Conservation (phyloP, 2,113 vertebrate genomes). For the Cheirogaleus medius region DNA sequence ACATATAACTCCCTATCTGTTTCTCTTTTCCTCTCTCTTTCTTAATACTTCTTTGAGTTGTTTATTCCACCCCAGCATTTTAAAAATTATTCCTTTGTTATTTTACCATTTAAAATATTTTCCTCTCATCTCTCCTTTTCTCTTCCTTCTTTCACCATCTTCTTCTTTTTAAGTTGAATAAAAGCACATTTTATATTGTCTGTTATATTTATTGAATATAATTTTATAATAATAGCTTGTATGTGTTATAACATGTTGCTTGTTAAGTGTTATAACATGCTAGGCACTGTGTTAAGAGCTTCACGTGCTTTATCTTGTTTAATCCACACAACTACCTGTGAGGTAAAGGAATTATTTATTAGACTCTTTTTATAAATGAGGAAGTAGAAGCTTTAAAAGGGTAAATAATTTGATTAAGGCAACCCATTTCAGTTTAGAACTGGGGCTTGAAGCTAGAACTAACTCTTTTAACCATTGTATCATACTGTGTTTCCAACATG, state of each 20-base stretch:
- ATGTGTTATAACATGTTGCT: too few species aligned
- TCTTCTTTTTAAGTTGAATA: not conserved
- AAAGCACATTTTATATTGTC: not conserved
- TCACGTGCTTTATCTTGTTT: not conserved
- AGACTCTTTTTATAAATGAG: not conserved
- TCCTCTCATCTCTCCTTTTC: not conserved
- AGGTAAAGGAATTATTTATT: slow-evolving; percentile 30
- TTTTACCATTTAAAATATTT: not conserved
- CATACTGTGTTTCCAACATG: not conserved
- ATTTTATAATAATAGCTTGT: not conserved
- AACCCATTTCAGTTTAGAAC: not conserved
- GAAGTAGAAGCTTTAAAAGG: not conserved
- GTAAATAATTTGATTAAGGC: not conserved
- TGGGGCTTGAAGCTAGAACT: not conserved
- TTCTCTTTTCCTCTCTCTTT: not conserved
- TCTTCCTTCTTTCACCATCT: not conserved
- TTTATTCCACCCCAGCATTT: not conserved
- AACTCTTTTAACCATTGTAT: not conserved
- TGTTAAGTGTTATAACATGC: not conserved
- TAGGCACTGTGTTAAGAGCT: not conserved
- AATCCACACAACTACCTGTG: not conserved
- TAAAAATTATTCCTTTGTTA: not conserved
- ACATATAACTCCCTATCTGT: not conserved
- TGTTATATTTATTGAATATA: slow-evolving; percentile 9
- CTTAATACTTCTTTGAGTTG: not conserved